Conservation (phyloP, 2,888 invertebrate species). For the Heliconius erato region DNA sequence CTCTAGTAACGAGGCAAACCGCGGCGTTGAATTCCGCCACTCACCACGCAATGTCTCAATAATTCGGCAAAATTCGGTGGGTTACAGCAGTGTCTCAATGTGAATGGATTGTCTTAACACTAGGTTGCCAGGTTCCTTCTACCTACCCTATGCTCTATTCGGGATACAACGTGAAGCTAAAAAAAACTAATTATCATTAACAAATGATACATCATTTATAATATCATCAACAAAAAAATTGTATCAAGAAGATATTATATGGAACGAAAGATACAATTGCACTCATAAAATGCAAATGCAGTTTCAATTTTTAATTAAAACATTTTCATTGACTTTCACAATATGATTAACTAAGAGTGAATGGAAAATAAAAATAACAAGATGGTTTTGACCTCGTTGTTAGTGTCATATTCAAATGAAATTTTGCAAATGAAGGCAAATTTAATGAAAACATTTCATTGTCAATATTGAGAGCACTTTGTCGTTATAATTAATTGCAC, state of each 20-base stretch:
- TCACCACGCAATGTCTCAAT: no score
- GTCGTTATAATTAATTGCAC: background rate
- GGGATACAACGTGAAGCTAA: no score
- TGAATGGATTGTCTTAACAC: no score
- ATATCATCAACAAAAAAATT: no score
- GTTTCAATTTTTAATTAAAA: conserved; percentile 2
- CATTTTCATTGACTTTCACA: background rate
- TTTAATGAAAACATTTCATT: conserved; percentile 14
- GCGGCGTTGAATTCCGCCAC: no score
- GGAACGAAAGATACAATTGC: background rate
- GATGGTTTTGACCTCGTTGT: background rate
- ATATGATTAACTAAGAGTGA: conserved; percentile 7
- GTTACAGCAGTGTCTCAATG: no score
- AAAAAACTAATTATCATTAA: no score
- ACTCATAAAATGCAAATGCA: background rate
- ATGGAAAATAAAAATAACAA: conserved; percentile 9
- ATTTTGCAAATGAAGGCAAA: conserved; percentile 14
- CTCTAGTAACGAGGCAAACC: no score
- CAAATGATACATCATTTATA: no score
- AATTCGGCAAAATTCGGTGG: no score
- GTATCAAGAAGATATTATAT: background rate
- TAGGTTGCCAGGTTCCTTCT: no score
- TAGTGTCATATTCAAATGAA: conserved; percentile 13
- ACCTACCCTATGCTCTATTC: no score
- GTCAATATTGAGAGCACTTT: background rate